These are phyloP conservation scores for Bradypodion pumilum DNA, from an alignment of 2,797 vertebrate species.

Conservation along the genomic window DNA sequence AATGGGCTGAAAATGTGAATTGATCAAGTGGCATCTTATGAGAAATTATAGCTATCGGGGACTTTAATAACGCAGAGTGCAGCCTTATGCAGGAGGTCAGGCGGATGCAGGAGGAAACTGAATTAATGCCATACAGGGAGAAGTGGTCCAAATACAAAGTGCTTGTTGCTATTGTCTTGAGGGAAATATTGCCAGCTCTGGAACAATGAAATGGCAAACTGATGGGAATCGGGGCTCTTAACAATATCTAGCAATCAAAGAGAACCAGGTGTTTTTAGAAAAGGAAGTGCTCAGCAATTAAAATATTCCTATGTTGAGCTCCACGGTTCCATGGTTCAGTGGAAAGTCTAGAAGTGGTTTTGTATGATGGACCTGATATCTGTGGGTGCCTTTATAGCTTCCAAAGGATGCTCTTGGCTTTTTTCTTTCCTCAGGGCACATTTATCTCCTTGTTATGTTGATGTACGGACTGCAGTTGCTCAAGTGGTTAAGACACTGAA, in stretches of 20 bases:
- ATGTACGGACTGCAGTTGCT: too few species aligned
- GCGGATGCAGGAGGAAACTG: too few species aligned
- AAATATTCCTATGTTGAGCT: neutral
- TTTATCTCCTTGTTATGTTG: too few species aligned
- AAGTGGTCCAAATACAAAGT: neutral
- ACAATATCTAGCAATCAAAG: neutral
- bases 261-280: neutral
- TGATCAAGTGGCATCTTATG: constrained; percentile 22
- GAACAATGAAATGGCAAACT: neutral
- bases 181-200: neutral
- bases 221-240: neutral
- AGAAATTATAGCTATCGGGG: constrained; percentile 36
- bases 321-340: neutral
- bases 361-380: neutral
- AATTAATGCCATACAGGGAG: neutral
- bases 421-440: too few species aligned
- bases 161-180: fast-evolving
- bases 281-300: neutral
- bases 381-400: too few species aligned
- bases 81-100: too few species aligned
- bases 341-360: neutral
- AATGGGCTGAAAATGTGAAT: neutral
- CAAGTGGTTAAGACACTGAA: too few species aligned
- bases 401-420: too few species aligned
- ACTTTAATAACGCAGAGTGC: constrained; percentile 19